A percentile compares a stretch with the other conserved stretches of the same genome.
Conservation (phyloP, 1,140 invertebrate genomes). For the Drosophila nebulosa region DNA sequence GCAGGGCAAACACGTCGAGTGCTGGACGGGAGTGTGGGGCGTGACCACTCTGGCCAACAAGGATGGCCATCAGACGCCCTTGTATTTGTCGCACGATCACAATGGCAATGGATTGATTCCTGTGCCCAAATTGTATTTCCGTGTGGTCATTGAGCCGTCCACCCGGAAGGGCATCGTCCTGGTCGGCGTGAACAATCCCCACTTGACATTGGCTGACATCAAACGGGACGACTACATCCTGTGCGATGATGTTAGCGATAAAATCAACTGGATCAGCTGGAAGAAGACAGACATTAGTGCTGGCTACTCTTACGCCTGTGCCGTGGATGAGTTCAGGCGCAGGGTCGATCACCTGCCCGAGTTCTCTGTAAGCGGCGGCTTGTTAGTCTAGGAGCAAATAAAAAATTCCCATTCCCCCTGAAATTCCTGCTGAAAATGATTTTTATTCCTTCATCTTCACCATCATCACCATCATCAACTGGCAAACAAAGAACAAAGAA, state of each 20-base stretch:
- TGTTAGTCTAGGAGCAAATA: slow-evolving; percentile 33
- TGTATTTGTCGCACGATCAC: slow-evolving; percentile 81
- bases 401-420: neutral
- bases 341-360: slow-evolving; percentile 79
- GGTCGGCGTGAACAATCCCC: slow-evolving; percentile 84
- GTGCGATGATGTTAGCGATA: slow-evolving; percentile 82
- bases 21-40: slow-evolving; percentile 84
- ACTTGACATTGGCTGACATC: slow-evolving; percentile 69
- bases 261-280: slow-evolving; percentile 82
- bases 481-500: neutral
- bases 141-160: slow-evolving; percentile 82
- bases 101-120: slow-evolving; percentile 76
- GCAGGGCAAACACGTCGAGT: slow-evolving; percentile 76
- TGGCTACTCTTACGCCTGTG: slow-evolving; percentile 86
- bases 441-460: too few relatives aligned
- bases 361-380: slow-evolving; percentile 60
- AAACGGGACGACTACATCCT: slow-evolving; percentile 80
- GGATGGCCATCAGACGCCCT: slow-evolving; percentile 67
- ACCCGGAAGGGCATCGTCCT: slow-evolving; percentile 82
- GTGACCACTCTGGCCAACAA: slow-evolving; percentile 81
- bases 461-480: too few relatives aligned
- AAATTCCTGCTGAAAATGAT: too few relatives aligned
- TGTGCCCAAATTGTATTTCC: slow-evolving; percentile 84
- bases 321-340: slow-evolving; percentile 83
- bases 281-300: slow-evolving; percentile 81